phyloP scores from a whole-genome alignment of 2,888 invertebrate genomes.

The Drosophila heteroneura region DNA sequence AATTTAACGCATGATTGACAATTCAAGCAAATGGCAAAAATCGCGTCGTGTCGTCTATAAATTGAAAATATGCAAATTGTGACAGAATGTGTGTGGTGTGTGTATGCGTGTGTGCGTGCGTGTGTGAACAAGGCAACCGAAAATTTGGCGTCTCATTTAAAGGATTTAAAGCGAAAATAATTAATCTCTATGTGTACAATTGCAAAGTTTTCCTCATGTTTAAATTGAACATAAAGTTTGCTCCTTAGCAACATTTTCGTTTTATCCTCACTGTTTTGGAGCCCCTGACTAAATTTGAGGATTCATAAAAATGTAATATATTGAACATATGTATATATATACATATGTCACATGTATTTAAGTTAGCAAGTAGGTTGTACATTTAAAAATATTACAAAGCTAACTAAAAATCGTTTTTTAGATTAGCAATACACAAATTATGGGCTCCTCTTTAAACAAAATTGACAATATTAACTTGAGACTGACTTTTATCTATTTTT shows the following conservation, averaged over 20 bases:
- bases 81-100: not conserved
- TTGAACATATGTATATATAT: not conserved
- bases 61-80: slow-evolving; percentile 76
- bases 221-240: not conserved
- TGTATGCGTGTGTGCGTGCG: slow-evolving; percentile 8
- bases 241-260: not conserved
- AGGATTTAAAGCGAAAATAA: not conserved
- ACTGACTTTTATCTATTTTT: not conserved
- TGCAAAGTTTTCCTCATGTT: slow-evolving; percentile 18
- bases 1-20: slow-evolving; percentile 81
- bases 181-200: slow-evolving; percentile 16
- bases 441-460: not conserved
- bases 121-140: slow-evolving; percentile 17
- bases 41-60: slow-evolving; percentile 36
- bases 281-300: not conserved
- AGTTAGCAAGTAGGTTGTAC: not conserved
- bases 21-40: slow-evolving; percentile 42
- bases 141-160: slow-evolving; percentile 16
- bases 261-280: not conserved
- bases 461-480: not conserved
- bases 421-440: not conserved
- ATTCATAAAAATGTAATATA: not conserved
- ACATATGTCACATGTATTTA: not conserved
- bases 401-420: not conserved
- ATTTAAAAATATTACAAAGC: not conserved